Evolutionary conservation across 2,888 invertebrate species (phyloP), one percentile per base, ranked within the genome.

Genomic region (Psococerastis gibbosa): DNA sequence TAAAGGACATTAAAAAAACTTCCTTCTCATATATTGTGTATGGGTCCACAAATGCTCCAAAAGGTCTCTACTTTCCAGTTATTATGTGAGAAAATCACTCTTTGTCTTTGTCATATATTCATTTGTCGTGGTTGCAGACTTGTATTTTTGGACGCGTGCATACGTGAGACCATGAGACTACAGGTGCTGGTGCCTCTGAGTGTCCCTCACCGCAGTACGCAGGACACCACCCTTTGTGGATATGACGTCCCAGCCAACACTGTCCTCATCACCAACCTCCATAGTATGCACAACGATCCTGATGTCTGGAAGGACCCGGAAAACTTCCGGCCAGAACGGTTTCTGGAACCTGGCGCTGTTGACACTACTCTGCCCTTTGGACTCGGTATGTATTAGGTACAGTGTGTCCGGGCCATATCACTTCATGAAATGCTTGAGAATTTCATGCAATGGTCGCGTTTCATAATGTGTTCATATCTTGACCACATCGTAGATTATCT

Each of bases 341-440:
- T 73, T 55, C 61, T 80, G 2, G 61, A 65, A 20, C 61, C 60
- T 2, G 49, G 71, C 18, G 74, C 74, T 1, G 67, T 66, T 46
- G 78, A 79, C 52, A 62, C 65, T 32, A 66, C 71, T 0, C 50
- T 78, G 33, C 71, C 75, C 0, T 79, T 79, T 55, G 76, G 78
- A 38, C 70, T 71, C 51, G 77, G 77, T 74, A 57, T 13, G 45
- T 33, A 9, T 27, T 18, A 32, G n/a, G 23, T 34, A 15, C 8
- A 16, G n/a, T n/a, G n/a, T n/a, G n/a, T n/a, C n/a, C n/a, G n/a
- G n/a, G n/a, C n/a, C n/a, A n/a, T n/a, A n/a, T n/a, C n/a, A n/a
- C n/a, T n/a, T n/a, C n/a, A n/a, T n/a, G n/a, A n/a, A n/a, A n/a
- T n/a, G n/a, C n/a, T n/a, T n/a, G n/a, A n/a, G n/a, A n/a, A n/a